Conservation (phyloP, 2,797 vertebrate species). For the Knipowitschia caucasica region DNA sequence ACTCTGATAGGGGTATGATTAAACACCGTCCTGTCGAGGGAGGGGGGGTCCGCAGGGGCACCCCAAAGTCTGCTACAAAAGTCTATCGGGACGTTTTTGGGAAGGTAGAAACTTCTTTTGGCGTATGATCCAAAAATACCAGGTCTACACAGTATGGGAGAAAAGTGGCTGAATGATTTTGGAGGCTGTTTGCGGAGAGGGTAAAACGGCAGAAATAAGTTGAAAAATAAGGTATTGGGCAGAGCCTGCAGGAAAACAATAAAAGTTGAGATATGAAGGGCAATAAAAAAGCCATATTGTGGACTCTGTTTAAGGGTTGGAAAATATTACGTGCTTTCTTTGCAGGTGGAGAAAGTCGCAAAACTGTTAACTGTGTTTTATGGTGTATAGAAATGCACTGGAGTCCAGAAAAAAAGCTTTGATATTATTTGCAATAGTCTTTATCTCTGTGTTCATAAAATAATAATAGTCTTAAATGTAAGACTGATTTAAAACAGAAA, state of each 20-base stretch:
- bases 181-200: neutral
- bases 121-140: conserved; percentile 17
- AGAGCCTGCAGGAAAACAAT: conserved; percentile 15
- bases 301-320: neutral
- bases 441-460: too few species aligned
- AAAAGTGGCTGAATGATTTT: conserved; percentile 11
- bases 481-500: too few species aligned
- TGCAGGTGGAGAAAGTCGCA: neutral
- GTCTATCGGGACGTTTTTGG: too few species aligned
- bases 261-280: conserved; percentile 10
- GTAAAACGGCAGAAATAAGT: neutral
- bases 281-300: neutral
- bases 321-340: neutral
- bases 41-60: conserved; percentile 31
- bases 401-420: too few species aligned
- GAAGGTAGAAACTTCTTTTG: conserved; percentile 6
- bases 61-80: conserved; percentile 35
- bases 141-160: neutral
- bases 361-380: neutral
- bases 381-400: neutral
- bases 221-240: conserved; percentile 14
- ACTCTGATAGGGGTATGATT: conserved; percentile 66
- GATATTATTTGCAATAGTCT: too few species aligned
- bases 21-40: conserved; percentile 57
- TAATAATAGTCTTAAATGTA: too few species aligned